Percentiles rank a stretch among this genome's conserved stretches.
These are phyloP conservation scores for Chaetops frenatus DNA, from an alignment of 2,113 vertebrate genomes.

Conservation along the genomic window DNA sequence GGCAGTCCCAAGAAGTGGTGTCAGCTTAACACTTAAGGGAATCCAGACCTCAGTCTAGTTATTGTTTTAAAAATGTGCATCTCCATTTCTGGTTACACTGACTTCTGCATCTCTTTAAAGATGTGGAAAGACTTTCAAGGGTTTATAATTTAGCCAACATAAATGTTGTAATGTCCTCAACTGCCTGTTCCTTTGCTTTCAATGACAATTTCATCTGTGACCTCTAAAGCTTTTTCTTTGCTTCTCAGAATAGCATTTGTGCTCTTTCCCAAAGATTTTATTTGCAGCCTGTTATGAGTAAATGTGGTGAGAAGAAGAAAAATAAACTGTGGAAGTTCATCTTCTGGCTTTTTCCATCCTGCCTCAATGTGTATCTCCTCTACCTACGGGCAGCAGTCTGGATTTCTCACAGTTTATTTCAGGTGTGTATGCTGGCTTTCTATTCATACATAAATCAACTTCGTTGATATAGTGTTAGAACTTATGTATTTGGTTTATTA, in stretches of 20 bases:
- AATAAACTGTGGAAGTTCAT: not conserved
- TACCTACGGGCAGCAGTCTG: not conserved
- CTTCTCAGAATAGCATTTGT: not conserved
- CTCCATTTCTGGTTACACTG: not conserved
- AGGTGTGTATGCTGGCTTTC: not conserved
- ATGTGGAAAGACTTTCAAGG: not conserved
- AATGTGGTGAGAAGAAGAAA: not conserved
- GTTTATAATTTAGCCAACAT: not conserved
- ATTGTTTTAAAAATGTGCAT: not conserved
- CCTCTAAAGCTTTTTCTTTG: not conserved
- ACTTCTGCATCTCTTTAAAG: not conserved
- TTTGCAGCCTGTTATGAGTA: not conserved
- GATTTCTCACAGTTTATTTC: not conserved
- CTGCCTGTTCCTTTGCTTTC: not conserved
- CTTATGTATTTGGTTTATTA: not conserved
- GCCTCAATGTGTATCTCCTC: not conserved
- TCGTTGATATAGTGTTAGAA: not conserved
- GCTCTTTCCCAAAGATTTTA: not conserved
- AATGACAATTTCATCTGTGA: not conserved
- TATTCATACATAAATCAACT: not conserved
- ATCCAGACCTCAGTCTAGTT: not conserved
- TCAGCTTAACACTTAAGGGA: not conserved
- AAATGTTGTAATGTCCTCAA: not conserved
- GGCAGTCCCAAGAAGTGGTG: not conserved
- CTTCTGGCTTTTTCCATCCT: not conserved